phyloP scores from a whole-genome alignment of 2,113 vertebrate species.

The Zootoca vivipara region DNA sequence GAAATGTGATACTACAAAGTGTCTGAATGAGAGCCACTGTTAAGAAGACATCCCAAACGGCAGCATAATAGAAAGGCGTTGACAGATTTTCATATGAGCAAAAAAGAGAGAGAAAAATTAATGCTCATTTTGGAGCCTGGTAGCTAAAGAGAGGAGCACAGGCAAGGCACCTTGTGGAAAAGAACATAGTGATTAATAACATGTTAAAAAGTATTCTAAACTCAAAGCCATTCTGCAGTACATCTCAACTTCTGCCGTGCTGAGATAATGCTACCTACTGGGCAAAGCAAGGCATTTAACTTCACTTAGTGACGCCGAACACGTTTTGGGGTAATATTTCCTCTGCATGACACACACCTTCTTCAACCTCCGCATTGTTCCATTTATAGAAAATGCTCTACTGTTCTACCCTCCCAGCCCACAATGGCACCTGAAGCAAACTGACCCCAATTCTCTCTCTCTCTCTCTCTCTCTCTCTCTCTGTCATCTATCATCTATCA shows the following conservation, averaged over 20 bases:
- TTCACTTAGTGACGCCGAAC: conserved; percentile 44
- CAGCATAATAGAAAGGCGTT: not conserved
- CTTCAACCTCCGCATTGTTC: conserved; percentile 51
- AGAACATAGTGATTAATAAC: conserved; percentile 32
- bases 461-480: too few species aligned
- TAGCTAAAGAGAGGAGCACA: conserved; percentile 11
- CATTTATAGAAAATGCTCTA: conserved; percentile 36
- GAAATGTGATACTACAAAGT: not conserved
- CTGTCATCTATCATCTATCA: too few species aligned
- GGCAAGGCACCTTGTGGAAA: conserved; percentile 6
- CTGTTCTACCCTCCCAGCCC: conserved; percentile 6
- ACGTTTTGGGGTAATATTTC: conserved; percentile 60
- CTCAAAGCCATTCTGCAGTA: conserved; percentile 42
- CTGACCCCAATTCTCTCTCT: not conserved
- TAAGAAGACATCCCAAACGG: not conserved
- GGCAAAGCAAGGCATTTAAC: conserved; percentile 42
- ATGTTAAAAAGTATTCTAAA: conserved; percentile 62
- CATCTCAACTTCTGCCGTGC: conserved; percentile 55
- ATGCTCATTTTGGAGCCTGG: not conserved
- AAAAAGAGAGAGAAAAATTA: not conserved
- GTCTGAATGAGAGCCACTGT: not conserved
- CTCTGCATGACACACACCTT: conserved; percentile 45
- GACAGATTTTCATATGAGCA: not conserved
- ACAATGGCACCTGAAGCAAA: not conserved
- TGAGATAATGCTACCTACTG: conserved; percentile 63